Conservation (phyloP, 2,113 vertebrate species). For the Pycnonotus jocosus region DNA sequence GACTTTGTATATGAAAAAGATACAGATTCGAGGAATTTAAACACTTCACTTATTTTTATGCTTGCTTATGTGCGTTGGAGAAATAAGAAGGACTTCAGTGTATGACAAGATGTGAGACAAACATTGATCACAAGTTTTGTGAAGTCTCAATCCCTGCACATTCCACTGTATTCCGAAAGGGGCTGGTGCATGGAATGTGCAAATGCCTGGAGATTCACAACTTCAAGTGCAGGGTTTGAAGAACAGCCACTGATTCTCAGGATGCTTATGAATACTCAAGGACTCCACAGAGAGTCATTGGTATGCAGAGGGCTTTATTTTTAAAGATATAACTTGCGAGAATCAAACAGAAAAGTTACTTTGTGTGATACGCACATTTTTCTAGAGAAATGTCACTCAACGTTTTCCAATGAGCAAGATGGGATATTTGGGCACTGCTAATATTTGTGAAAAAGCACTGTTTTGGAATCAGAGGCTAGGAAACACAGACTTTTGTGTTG, state of each 20-base stretch:
- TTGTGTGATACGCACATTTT: not conserved
- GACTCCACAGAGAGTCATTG: not conserved
- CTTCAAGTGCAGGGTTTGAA: not conserved
- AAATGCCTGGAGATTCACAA: not conserved
- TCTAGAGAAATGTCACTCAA: not conserved
- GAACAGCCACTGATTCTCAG: not conserved
- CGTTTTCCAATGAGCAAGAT: not conserved
- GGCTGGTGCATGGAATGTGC: not conserved
- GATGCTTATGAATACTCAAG: not conserved
- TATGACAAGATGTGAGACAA: not conserved
- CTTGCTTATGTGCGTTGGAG: not conserved
- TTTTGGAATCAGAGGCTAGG: not conserved
- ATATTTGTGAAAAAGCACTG: not conserved
- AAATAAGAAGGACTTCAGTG: not conserved
- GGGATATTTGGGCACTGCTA: not conserved
- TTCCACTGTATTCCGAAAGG: not conserved
- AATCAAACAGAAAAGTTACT: not conserved
- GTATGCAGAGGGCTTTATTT: not conserved
- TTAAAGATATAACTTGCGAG: not conserved
- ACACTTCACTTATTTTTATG: not conserved
- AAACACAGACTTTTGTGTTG: not conserved
- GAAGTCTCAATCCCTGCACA: not conserved
- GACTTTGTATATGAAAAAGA: not conserved
- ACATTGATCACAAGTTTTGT: rapidly evolving
- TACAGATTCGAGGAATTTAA: not conserved